These are phyloP conservation scores for Noctua janthina DNA, from an alignment of 2,888 invertebrate genomes.

Conservation along the genomic window DNA sequence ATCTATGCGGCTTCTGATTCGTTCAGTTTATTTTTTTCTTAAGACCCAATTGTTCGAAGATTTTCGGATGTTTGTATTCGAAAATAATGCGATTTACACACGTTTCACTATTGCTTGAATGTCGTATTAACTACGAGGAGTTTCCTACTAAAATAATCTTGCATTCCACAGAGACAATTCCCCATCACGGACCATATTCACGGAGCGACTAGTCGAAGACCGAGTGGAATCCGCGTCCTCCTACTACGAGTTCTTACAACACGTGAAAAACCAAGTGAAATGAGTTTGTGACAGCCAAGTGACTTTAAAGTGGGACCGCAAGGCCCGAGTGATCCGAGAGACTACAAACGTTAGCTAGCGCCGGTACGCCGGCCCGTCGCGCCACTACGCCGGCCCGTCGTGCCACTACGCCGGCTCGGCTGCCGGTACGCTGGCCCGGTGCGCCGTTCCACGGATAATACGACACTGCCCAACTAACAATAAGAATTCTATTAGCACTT, in stretches of 20 bases:
- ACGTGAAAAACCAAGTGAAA: constrained; percentile 97
- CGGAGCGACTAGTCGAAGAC: constrained; percentile 98
- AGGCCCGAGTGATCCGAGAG: constrained; percentile 56
- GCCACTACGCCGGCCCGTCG: too few species aligned
- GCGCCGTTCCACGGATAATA: constrained; percentile 45
- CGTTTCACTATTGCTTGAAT: not conserved
- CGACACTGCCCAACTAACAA: constrained; percentile 78
- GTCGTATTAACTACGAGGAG: not conserved
- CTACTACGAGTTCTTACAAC: constrained; percentile 99
- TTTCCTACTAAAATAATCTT: constrained; percentile 4
- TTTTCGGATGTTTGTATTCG: not conserved
- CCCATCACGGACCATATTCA: constrained; percentile 94
- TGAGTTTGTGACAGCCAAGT: constrained; percentile 85
- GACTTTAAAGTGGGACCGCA: constrained; percentile 64
- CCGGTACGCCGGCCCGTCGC: not conserved
- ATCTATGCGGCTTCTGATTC: not conserved
- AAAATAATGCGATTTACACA: not conserved
- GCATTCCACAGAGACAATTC: constrained; percentile 96
- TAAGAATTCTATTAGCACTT: constrained; percentile 69
- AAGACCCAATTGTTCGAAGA: not conserved
- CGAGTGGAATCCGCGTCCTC: constrained; percentile 98
- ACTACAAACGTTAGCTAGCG: constrained; percentile 61
- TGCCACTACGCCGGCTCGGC: not conserved
- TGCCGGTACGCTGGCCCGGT: constrained; percentile 5
- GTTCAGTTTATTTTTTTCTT: not conserved